A percentile compares a stretch with the other conserved stretches of the same genome.
phyloP scores from a whole-genome alignment of 1,140 invertebrate species.

The Callitettix versicolor region DNA sequence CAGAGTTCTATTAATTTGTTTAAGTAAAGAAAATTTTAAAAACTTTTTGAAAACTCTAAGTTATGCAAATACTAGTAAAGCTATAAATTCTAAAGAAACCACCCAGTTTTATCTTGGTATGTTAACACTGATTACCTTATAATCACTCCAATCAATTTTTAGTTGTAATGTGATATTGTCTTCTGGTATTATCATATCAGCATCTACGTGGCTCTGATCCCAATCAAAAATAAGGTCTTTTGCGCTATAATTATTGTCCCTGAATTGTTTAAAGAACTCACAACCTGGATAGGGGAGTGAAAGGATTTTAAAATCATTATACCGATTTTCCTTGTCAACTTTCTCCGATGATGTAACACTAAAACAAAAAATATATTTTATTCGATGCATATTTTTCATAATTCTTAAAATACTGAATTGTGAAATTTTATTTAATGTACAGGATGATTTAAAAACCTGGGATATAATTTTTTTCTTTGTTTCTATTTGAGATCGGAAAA shows the following conservation, averaged over 20 bases:
- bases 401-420: background rate
- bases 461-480: too few relatives aligned
- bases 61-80: too few relatives aligned
- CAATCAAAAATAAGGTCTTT: conserved; percentile 65
- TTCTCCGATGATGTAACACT: conserved; percentile 83
- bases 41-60: too few relatives aligned
- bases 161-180: conserved; percentile 46
- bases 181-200: conserved; percentile 55
- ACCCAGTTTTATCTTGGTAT: too few relatives aligned
- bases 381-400: background rate
- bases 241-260: conserved; percentile 57
- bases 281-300: conserved; percentile 75
- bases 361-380: conserved; percentile 26
- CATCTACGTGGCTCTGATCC: conserved; percentile 63
- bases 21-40: too few relatives aligned
- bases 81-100: too few relatives aligned
- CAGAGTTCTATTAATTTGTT: too few relatives aligned
- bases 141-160: conserved; percentile 58
- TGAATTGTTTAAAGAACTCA: conserved; percentile 68
- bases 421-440: background rate
- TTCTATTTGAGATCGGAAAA: background rate
- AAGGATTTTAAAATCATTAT: conserved; percentile 62
- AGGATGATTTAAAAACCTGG: too few relatives aligned
- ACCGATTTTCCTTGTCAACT: conserved; percentile 70
- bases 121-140: too few relatives aligned